phyloP scores from a whole-genome alignment of 2,113 vertebrate genomes.

The Callopanchax toddi region DNA sequence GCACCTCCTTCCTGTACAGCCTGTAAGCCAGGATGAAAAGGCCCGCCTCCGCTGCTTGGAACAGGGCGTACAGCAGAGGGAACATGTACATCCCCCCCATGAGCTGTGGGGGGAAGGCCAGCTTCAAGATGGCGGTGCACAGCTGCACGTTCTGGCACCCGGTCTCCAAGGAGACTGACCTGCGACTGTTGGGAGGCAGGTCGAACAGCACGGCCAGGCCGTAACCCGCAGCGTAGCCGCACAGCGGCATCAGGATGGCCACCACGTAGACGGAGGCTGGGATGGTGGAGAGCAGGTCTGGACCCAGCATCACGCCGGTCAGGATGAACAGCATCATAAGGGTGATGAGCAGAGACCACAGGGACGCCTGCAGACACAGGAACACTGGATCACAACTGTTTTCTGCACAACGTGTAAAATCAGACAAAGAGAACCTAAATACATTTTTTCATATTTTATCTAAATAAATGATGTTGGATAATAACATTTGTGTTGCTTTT shows the following conservation, averaged over 20 bases:
- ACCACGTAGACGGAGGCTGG: slow-evolving; percentile 89
- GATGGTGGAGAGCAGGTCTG: slow-evolving; percentile 89
- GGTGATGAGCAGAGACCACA: slow-evolving; percentile 94
- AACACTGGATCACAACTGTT: neutral
- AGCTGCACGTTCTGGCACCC: slow-evolving; percentile 98
- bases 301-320: slow-evolving; percentile 94
- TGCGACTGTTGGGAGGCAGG: slow-evolving; percentile 88
- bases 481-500: too few relatives aligned
- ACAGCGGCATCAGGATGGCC: slow-evolving; percentile 92
- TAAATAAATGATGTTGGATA: too few relatives aligned
- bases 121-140: slow-evolving; percentile 95
- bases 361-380: slow-evolving; percentile 83
- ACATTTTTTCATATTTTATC: too few relatives aligned
- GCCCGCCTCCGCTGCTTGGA: slow-evolving; percentile 93
- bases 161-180: slow-evolving; percentile 93
- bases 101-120: slow-evolving; percentile 91
- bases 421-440: too few relatives aligned
- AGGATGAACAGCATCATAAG: slow-evolving; percentile 94
- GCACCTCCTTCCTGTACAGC: slow-evolving; percentile 84
- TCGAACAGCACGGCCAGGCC: slow-evolving; percentile 88
- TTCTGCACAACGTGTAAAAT: neutral
- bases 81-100: slow-evolving; percentile 98
- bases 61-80: slow-evolving; percentile 94
- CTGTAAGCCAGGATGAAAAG: slow-evolving; percentile 91
- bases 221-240: slow-evolving; percentile 90